phyloP scores from a whole-genome alignment of 2,113 vertebrate species.

The Mugil cephalus region DNA sequence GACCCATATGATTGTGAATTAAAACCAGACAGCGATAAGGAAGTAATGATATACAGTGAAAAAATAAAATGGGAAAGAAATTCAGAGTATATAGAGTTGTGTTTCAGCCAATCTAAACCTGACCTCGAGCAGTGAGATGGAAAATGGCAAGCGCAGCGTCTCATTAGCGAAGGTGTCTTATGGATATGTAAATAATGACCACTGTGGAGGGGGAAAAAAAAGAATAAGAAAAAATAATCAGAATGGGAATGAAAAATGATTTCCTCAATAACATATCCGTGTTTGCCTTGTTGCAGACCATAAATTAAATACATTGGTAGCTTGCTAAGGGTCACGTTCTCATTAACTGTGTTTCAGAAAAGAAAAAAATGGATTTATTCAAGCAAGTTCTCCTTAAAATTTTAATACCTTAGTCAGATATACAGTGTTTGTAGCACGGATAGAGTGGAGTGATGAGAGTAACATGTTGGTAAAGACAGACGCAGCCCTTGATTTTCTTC shows the following conservation, averaged over 20 bases:
- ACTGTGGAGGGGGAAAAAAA: slow-evolving; percentile 15
- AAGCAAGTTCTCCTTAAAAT: not conserved
- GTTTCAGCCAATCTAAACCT: slow-evolving; percentile 43
- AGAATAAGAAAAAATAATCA: slow-evolving; percentile 52
- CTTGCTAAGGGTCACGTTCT: slow-evolving; percentile 39
- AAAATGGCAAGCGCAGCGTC: slow-evolving; percentile 58
- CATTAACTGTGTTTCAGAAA: slow-evolving; percentile 46
- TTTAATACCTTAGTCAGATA: no score
- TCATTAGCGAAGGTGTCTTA: slow-evolving; percentile 67
- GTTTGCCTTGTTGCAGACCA: slow-evolving; percentile 49
- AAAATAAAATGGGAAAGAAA: slow-evolving; percentile 19
- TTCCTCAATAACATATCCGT: slow-evolving; percentile 55
- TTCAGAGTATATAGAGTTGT: slow-evolving; percentile 15
- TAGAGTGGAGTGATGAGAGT: no score
- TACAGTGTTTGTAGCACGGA: no score
- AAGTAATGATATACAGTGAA: slow-evolving; percentile 22
- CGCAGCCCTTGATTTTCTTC: not conserved
- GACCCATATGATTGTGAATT: slow-evolving; percentile 15
- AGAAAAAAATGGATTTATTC: slow-evolving; percentile 21
- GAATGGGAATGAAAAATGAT: slow-evolving; percentile 43
- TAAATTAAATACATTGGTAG: slow-evolving; percentile 38
- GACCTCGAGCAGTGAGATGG: slow-evolving; percentile 62
- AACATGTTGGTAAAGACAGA: not conserved
- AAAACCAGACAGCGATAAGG: slow-evolving; percentile 31
- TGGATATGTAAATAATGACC: slow-evolving; percentile 62